Evolutionary conservation across 2,113 vertebrate species (phyloP), one percentile per base, ranked within the genome.

Genomic region (Panthera uncia): DNA sequence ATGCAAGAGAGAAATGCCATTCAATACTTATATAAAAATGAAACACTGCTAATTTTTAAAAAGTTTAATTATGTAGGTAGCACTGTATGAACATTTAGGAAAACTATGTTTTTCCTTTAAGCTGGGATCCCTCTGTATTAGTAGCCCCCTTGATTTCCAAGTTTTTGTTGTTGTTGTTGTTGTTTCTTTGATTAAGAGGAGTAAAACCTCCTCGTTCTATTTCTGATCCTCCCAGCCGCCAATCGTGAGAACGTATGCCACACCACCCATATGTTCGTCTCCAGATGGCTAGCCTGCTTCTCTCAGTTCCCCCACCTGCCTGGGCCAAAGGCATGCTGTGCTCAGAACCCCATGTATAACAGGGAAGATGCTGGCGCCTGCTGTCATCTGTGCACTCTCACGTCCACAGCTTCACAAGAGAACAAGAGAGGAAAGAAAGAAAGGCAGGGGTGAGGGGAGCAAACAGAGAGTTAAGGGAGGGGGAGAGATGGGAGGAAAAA

Each of bases 261-360:
- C 65, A 61, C 95, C 89, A 91, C 78, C 97, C 97, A 95, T 94
- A 94, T 96, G 98, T 23, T 84, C 19, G 0, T 63, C 89, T 97
- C 96, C 97, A 98, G 97, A 97, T 97, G 98, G 97, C 95, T 36
- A 71, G 76, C 93, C 89, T 73, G 66, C 93, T 89, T 78, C 96
- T 89, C 71, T 76, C 78, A 68, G 93, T 52, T 90, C 29, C 25
- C 81, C 97, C 93, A 94, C 97, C 93, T 96, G 97, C 78, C 57
- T 48, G 78, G 97, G 91, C 95, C 97, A 95, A 66, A 73, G 81
- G n/a, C 89, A 41, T 73, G 96, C 97, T 97, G 95, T 86, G 97
- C 92, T 87, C 78, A 61, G 55, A 91, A 55, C 85, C 89, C 76
- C 15, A 61, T 33, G 36, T 21, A 13, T 92, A 86, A 86, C 93